Conservation (phyloP, 1,140 invertebrate genomes). For the Apis dorsata region DNA sequence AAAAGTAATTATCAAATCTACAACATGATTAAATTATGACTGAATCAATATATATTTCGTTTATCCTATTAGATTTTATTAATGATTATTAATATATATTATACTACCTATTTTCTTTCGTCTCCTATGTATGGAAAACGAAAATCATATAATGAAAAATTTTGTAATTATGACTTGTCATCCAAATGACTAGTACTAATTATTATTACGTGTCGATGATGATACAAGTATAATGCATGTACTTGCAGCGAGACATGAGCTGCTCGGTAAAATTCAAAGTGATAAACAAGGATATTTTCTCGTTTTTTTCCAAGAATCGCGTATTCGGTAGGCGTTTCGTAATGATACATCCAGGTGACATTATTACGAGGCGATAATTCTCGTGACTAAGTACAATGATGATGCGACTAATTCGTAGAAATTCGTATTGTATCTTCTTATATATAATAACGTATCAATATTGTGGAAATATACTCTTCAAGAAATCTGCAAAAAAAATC, state of each 20-base stretch:
- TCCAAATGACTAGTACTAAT: neutral
- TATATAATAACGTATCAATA: no score
- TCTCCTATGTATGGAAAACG: neutral
- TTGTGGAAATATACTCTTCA: no score
- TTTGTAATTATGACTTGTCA: neutral
- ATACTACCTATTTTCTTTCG: neutral
- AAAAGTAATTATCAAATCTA: neutral
- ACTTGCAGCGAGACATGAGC: neutral
- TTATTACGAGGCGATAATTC: slow-evolving; percentile 51
- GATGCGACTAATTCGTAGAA: neutral
- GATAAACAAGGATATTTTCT: slow-evolving; percentile 29
- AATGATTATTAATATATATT: neutral
- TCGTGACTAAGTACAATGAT: slow-evolving; percentile 48
- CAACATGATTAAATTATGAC: no score
- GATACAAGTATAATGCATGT: slow-evolving; percentile 1
- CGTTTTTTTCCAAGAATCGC: slow-evolving; percentile 12
- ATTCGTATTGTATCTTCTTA: slow-evolving; percentile 6
- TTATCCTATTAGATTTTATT: neutral
- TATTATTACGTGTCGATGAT: neutral
- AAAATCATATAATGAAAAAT: neutral
- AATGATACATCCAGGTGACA: slow-evolving; percentile 43
- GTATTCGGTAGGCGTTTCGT: slow-evolving; percentile 31
- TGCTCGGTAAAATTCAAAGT: neutral
- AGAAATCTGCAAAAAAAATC: neutral
- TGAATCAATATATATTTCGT: neutral